Evolutionary conservation across 1,140 invertebrate species (phyloP).

Genomic region (Pseudomyrmex dendroicus): DNA sequence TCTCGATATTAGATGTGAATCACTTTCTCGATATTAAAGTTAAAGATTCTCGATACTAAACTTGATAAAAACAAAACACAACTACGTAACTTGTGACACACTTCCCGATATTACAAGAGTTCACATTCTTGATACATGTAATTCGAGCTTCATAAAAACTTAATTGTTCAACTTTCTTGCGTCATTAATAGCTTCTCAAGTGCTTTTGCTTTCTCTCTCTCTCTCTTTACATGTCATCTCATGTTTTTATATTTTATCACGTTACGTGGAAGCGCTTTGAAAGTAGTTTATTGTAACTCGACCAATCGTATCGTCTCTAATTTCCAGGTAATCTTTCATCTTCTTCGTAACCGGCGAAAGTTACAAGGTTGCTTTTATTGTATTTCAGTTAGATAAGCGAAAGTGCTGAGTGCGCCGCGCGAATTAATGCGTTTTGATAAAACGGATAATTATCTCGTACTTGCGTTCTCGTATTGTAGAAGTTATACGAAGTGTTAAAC

Average conservation of each 20-base stretch:
- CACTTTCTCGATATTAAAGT: too few relatives aligned
- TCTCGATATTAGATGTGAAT: too few relatives aligned
- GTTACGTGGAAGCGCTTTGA: background rate
- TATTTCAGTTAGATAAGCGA: background rate
- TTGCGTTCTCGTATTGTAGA: background rate
- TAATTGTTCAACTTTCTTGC: too few relatives aligned
- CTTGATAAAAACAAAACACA: too few relatives aligned
- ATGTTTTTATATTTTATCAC: background rate
- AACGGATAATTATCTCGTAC: background rate
- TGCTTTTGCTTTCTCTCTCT: too few relatives aligned
- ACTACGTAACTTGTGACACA: too few relatives aligned
- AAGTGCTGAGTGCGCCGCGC: background rate
- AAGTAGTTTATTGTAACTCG: background rate
- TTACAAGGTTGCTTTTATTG: background rate
- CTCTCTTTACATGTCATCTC: too few relatives aligned
- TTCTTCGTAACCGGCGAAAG: background rate
- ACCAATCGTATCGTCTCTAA: background rate
- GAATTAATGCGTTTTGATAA: conserved; percentile 9
- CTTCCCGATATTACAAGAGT: too few relatives aligned
- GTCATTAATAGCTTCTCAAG: too few relatives aligned
- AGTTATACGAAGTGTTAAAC: background rate
- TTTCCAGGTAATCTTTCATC: background rate
- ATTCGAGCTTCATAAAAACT: too few relatives aligned
- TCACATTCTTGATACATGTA: too few relatives aligned
- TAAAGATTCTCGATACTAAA: too few relatives aligned